Percentiles rank a stretch among this genome's conserved stretches.
Conservation (phyloP, 2,797 vertebrate genomes). For the Anomalospiza imberbis region DNA sequence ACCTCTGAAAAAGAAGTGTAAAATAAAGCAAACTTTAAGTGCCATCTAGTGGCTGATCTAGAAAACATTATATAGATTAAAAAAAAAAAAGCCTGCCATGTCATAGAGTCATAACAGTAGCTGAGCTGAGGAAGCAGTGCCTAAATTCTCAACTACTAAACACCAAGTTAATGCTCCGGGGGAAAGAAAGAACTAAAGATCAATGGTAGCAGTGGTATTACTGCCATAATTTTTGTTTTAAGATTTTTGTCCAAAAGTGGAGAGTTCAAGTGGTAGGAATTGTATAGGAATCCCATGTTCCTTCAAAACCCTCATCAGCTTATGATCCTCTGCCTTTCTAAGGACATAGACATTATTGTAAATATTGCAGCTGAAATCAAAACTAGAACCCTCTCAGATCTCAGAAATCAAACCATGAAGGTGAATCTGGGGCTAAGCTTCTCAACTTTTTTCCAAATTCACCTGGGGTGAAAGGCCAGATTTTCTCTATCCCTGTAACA, state of each 20-base stretch:
- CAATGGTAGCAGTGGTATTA: not conserved
- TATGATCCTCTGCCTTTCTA: not conserved
- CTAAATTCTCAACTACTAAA: not conserved
- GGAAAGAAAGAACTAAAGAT: not conserved
- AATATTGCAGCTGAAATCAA: not conserved
- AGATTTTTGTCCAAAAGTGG: not conserved
- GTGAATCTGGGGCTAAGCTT: not conserved
- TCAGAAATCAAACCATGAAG: not conserved
- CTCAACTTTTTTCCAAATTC: not conserved
- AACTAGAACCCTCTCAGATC: not conserved
- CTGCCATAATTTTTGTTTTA: not conserved
- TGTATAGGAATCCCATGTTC: not conserved
- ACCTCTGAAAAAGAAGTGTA: not conserved
- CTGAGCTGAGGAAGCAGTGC: not conserved
- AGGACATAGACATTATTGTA: not conserved
- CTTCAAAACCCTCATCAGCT: not conserved
- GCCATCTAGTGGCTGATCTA: conserved; percentile 75
- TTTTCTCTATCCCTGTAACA: not conserved
- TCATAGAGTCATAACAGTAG: not conserved
- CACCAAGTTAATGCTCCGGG: not conserved
- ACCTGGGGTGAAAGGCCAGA: not conserved
- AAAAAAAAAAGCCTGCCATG: not conserved
- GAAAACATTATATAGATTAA: not conserved
- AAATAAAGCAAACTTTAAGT: conserved; percentile 62
- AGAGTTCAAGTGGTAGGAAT: not conserved